phyloP scores from a whole-genome alignment of 2,113 vertebrate species.

The Pelusios castaneus region DNA sequence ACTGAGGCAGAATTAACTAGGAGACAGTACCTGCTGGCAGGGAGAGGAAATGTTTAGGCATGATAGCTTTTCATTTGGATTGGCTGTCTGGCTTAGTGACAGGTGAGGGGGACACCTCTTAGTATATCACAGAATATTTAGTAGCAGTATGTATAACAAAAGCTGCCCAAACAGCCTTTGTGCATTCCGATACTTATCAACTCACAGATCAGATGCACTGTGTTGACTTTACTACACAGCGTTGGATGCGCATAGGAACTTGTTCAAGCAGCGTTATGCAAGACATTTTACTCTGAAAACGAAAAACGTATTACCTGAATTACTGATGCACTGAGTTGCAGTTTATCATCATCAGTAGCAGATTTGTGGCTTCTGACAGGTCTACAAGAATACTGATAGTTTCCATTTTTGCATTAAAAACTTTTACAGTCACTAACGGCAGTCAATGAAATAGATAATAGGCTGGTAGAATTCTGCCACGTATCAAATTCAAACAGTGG shows the following conservation, averaged over 20 bases:
- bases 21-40: not conserved
- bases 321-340: not conserved
- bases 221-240: not conserved
- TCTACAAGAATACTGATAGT: not conserved
- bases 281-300: not conserved
- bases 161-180: not conserved
- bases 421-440: not conserved
- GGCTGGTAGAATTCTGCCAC: not conserved
- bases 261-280: not conserved
- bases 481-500: not conserved
- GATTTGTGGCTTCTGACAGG: slow-evolving; percentile 17
- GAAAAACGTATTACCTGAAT: not conserved
- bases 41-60: not conserved
- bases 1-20: not conserved
- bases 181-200: not conserved
- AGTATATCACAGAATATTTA: not conserved
- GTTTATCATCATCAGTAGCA: not conserved
- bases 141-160: not conserved
- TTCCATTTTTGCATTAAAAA: slow-evolving; percentile 5
- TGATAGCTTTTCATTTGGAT: not conserved
- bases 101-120: not conserved
- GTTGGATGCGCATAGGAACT: not conserved
- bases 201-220: not conserved
- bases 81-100: not conserved
- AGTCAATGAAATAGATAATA: slow-evolving; percentile 9